A percentile compares a stretch with the other conserved stretches of the same genome.
These are phyloP conservation scores for Turdus rufiventris DNA, from an alignment of 2,113 vertebrate genomes.

Conservation along the genomic window DNA sequence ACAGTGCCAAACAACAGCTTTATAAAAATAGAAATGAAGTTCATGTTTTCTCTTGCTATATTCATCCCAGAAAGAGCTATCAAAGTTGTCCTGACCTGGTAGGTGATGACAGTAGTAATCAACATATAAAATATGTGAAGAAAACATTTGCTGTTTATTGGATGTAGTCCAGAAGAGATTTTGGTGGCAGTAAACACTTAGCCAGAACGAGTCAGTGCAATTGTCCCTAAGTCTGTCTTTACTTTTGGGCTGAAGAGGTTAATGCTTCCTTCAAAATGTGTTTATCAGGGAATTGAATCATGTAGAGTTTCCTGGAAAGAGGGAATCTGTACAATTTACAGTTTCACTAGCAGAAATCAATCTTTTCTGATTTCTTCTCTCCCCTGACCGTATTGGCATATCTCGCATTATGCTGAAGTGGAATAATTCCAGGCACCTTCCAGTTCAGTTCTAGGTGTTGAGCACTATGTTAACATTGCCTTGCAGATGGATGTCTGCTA, in stretches of 20 bases:
- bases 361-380: neutral
- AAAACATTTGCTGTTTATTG: neutral
- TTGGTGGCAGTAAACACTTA: neutral
- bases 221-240: neutral
- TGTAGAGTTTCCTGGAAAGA: neutral
- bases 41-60: neutral
- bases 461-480: neutral
- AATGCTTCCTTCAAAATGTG: neutral
- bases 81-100: neutral
- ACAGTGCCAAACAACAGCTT: neutral
- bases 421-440: neutral
- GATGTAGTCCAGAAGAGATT: neutral
- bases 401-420: rapidly evolving
- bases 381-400: neutral
- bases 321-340: neutral
- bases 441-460: neutral
- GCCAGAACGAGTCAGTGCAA: neutral
- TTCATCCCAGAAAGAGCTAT: neutral
- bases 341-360: neutral
- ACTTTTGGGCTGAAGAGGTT: neutral
- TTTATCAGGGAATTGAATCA: neutral
- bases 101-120: neutral
- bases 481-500: neutral
- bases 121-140: neutral
- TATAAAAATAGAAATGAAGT: neutral